Percentiles rank a stretch among this genome's conserved stretches.
These are phyloP conservation scores for Venusia cambrica DNA, from an alignment of 2,888 invertebrate species.

Conservation along the genomic window DNA sequence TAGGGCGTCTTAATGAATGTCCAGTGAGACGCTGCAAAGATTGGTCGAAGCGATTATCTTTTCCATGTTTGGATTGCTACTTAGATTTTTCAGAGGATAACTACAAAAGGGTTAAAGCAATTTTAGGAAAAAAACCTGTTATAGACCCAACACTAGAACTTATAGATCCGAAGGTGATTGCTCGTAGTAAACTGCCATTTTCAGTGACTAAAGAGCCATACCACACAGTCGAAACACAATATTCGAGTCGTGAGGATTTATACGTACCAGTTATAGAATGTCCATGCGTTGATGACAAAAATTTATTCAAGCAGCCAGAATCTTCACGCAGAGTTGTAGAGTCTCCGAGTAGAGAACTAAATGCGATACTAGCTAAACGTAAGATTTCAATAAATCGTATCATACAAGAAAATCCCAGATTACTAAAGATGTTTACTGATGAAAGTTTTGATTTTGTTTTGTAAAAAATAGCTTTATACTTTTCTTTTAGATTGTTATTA, in stretches of 20 bases:
- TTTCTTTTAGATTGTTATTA: too few species aligned
- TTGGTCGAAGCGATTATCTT: slow-evolving; percentile 39
- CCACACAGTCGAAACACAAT: slow-evolving; percentile 57
- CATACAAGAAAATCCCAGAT: slow-evolving; percentile 51
- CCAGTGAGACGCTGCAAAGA: slow-evolving; percentile 47
- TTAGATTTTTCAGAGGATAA: slow-evolving; percentile 64
- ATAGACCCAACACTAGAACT: slow-evolving; percentile 33
- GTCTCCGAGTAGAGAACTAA: slow-evolving; percentile 33
- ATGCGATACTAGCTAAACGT: slow-evolving; percentile 43
- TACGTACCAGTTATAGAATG: slow-evolving; percentile 37
- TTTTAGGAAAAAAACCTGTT: slow-evolving; percentile 37
- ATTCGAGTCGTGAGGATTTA: slow-evolving; percentile 59
- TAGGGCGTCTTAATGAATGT: slow-evolving; percentile 45
- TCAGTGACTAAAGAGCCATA: slow-evolving; percentile 48
- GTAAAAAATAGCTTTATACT: slow-evolving; percentile 23
- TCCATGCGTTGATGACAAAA: slow-evolving; percentile 39
- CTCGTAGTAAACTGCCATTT: slow-evolving; percentile 50
- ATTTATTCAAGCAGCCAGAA: slow-evolving; percentile 12
- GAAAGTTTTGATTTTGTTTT: slow-evolving; percentile 56
- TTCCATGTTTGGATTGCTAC: slow-evolving; percentile 51
- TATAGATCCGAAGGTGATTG: slow-evolving; percentile 44
- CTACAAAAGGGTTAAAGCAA: slow-evolving; percentile 49
- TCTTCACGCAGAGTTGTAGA: slow-evolving; percentile 22
- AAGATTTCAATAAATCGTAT: slow-evolving; percentile 48
- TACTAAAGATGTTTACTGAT: slow-evolving; percentile 62